Evolutionary conservation across 2,797 vertebrate species (phyloP), one percentile per base, ranked within the genome.

Genomic region (Jordanella pulchra): DNA sequence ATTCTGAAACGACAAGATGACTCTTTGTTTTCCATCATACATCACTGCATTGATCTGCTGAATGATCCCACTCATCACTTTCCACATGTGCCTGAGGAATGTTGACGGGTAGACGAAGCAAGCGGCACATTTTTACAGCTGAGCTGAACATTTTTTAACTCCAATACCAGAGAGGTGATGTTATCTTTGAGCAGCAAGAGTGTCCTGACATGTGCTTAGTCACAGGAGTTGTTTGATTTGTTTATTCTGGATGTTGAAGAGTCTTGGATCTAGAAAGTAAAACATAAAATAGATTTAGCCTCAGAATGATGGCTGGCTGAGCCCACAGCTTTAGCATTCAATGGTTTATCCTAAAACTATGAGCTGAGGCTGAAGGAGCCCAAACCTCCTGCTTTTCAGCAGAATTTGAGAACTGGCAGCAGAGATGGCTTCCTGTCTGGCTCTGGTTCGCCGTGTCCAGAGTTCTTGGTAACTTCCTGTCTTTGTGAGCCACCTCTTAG

Each of bases 391-490:
- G 73, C 35, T 60, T 17, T 44, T 72, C 75, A 81, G 76, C 67
- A 74, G 72, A 81, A 67, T 84, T 68, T 75, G 71, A 75, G 71
- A 66, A 54, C 72, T 17, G 35, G 39, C 66, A 56, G 65, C 78
- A 56, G 64, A 72, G 76, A 77, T 67, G 7, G 67, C 79, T 87
- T 87, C 89, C 89, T 86, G 81, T 84, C 82, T 72, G 71, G 48
- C 79, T 77, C 69, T 68, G 47, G n/a, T 39, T n/a, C 47, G 25
- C 50, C 71, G 70, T 6, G 63, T 27, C 47, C 71, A 82, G 72
- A 64, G 72, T 84, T 69, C 76, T 78, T 66, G 60, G 80, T 84
- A 73, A 85, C 86, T 93, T 95, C 94, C 94, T 92, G 90, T 87
- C 88, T 93, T 94, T 94, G 89, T 93, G 83, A 79, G 67, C 63